These are phyloP conservation scores for Cynopterus brachyotis DNA, from an alignment of 2,113 vertebrate species.

Conservation along the genomic window DNA sequence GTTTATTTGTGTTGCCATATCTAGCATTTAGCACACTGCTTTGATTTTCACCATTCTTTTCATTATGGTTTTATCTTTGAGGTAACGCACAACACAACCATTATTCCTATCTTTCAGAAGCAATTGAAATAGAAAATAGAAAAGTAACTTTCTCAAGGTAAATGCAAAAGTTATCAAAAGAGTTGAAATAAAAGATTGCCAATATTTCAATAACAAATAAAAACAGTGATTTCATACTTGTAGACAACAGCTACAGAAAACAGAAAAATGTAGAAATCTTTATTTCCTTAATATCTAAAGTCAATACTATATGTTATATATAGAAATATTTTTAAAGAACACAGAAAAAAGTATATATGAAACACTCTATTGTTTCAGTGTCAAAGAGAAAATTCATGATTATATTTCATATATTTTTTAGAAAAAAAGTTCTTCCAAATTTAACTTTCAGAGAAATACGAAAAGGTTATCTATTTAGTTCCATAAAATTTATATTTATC, in stretches of 20 bases:
- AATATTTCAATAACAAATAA: constrained; percentile 26
- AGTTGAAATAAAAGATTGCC: neutral
- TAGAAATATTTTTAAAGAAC: neutral
- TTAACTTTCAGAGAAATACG: neutral
- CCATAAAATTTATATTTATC: neutral
- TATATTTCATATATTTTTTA: neutral
- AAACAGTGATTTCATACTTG: neutral
- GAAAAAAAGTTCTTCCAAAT: neutral
- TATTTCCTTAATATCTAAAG: neutral
- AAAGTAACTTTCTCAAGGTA: constrained; percentile 45
- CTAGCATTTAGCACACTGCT: neutral
- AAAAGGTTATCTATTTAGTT: neutral
- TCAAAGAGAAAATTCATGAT: neutral
- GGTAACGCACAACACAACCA: neutral
- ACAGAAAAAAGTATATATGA: neutral
- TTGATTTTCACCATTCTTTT: constrained; percentile 11
- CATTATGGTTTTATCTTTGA: neutral
- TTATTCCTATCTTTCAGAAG: constrained; percentile 29
- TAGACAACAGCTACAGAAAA: neutral
- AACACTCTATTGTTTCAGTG: neutral
- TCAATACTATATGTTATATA: neutral
- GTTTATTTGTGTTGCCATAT: neutral
- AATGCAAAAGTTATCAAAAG: constrained; percentile 10
- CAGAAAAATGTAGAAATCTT: neutral
- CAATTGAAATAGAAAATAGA: constrained; percentile 28